A percentile compares a stretch with the other conserved stretches of the same genome.
phyloP scores from a whole-genome alignment of 2,888 invertebrate species.

The Lingula anatina region DNA sequence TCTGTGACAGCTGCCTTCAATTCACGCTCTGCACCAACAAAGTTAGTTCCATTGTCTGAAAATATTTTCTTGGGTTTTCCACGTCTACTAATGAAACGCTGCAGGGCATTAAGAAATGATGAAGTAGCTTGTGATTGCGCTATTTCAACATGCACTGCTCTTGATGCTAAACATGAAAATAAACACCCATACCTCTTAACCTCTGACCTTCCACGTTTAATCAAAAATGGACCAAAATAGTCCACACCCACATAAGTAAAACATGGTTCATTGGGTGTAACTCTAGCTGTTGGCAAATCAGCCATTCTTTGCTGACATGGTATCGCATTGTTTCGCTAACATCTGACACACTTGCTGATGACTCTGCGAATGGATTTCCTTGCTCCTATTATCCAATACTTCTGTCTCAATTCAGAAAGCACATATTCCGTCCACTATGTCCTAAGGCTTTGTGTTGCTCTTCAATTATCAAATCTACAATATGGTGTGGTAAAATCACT shows the following conservation, averaged over 20 bases:
- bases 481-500: not conserved
- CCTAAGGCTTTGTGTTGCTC: not conserved
- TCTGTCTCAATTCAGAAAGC: not conserved
- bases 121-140: constrained; percentile 1
- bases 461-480: not conserved
- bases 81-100: constrained; percentile 9
- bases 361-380: not conserved
- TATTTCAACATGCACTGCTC: constrained; percentile 1
- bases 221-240: constrained; percentile 1
- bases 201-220: not conserved
- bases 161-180: constrained; percentile 1
- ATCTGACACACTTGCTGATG: not conserved
- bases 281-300: not conserved
- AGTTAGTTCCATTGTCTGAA: constrained; percentile 15
- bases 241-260: constrained; percentile 13
- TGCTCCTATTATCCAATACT: not conserved
- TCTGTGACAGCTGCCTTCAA: not conserved
- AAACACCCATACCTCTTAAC: constrained; percentile 3
- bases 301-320: not conserved
- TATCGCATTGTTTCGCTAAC: not conserved
- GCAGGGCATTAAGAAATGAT: constrained; percentile 10
- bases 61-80: constrained; percentile 8
- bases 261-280: constrained; percentile 11
- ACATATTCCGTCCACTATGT: not conserved
- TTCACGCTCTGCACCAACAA: constrained; percentile 11